A percentile compares a stretch with the other conserved stretches of the same genome.
phyloP scores from a whole-genome alignment of 92 coral and sea anemone species.

The Parazoanthus atlanticus region DNA sequence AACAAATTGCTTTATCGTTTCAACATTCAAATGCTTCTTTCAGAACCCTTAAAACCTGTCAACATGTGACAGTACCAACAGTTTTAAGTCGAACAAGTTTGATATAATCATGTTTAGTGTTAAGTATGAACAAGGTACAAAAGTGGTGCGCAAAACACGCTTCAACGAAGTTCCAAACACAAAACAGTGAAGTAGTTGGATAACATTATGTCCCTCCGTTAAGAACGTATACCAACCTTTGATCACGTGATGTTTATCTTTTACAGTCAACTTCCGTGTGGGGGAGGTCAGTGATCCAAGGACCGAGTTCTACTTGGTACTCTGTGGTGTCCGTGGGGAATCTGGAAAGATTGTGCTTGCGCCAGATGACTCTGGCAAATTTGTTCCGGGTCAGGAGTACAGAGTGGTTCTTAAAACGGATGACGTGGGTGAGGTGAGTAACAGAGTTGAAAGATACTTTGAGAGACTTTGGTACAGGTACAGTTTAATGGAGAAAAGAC shows the following conservation, averaged over 20 bases:
- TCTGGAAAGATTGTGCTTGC: constrained; percentile 73
- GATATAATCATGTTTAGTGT: too few relatives aligned
- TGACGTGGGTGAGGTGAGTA: constrained; percentile 83
- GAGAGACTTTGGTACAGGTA: neutral
- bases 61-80: too few relatives aligned
- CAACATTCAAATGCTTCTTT: too few relatives aligned
- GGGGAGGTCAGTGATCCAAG: constrained; percentile 78
- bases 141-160: too few relatives aligned
- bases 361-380: constrained; percentile 76
- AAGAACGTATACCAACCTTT: neutral
- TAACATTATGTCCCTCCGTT: neutral
- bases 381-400: constrained; percentile 71
- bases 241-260: neutral
- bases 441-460: neutral
- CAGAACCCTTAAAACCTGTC: too few relatives aligned
- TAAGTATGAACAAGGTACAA: too few relatives aligned
- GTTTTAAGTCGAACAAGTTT: too few relatives aligned
- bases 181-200: neutral
- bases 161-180: too few relatives aligned
- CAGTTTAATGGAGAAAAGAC: neutral
- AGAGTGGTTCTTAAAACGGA: constrained; percentile 63
- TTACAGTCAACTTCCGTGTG: constrained; percentile 74
- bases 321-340: constrained; percentile 78
- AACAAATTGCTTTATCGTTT: too few relatives aligned
- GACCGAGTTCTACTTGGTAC: constrained; percentile 72